These are phyloP conservation scores for Chaetorhynchus papuensis DNA, from an alignment of 2,113 vertebrate genomes.

Conservation along the genomic window DNA sequence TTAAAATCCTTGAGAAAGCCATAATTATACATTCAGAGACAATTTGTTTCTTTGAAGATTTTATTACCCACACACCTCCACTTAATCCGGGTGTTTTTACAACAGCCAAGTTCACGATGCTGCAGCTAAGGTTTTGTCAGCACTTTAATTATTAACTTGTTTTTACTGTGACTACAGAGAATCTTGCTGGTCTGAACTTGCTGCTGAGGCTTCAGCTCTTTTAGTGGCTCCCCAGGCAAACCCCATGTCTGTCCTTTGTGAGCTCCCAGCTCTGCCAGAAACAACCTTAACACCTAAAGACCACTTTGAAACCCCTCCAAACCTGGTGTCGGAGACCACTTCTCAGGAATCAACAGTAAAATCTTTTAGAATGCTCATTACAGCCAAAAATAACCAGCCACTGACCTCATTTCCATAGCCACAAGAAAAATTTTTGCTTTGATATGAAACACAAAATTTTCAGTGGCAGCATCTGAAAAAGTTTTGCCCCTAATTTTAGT, in stretches of 20 bases:
- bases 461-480: background rate
- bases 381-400: conserved; percentile 17
- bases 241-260: background rate
- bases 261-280: background rate
- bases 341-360: background rate
- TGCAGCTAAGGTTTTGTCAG: conserved; percentile 29
- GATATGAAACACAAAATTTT: background rate
- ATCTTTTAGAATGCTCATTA: background rate
- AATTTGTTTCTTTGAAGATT: conserved; percentile 54
- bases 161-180: conserved; percentile 13
- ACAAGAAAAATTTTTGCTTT: background rate
- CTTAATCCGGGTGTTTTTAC: conserved; percentile 52
- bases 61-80: conserved; percentile 40
- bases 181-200: background rate
- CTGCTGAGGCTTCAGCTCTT: background rate
- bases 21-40: conserved; percentile 58
- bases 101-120: conserved; percentile 20
- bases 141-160: conserved; percentile 44
- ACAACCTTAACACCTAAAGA: background rate
- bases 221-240: background rate
- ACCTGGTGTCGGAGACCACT: background rate
- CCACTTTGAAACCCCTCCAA: background rate
- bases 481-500: background rate
- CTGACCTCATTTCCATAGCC: background rate
- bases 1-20: conserved; percentile 59